Evolutionary conservation across 2,888 invertebrate genomes (phyloP).

Genomic region (Plutella xylostella): DNA sequence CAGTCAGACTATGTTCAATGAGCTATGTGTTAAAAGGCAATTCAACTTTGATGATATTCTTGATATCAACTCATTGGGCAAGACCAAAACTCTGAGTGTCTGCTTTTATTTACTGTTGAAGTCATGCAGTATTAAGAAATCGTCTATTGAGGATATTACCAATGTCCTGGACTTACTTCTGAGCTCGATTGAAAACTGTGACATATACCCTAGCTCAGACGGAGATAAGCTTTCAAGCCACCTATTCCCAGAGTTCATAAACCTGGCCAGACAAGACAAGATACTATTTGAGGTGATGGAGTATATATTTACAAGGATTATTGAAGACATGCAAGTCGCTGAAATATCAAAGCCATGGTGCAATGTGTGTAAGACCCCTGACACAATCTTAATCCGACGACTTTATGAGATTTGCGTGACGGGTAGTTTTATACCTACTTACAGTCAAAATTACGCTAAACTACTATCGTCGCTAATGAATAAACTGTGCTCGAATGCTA

Average conservation of each 20-base stretch:
- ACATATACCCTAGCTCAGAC: constrained; percentile 37
- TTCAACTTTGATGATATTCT: constrained; percentile 35
- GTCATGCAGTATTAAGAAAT: constrained; percentile 45
- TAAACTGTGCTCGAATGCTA: constrained; percentile 44
- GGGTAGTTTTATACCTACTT: constrained; percentile 50
- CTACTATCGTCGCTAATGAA: constrained; percentile 55
- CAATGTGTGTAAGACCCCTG: constrained; percentile 47
- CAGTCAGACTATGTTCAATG: constrained; percentile 37
- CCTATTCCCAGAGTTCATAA: constrained; percentile 40
- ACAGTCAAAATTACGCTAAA: constrained; percentile 41
- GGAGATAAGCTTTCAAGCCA: constrained; percentile 32
- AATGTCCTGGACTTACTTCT: constrained; percentile 50
- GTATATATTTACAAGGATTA: constrained; percentile 61
- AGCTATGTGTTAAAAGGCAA: constrained; percentile 34
- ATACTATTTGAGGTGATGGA: constrained; percentile 70
- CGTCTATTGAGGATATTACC: constrained; percentile 40
- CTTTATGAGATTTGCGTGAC: constrained; percentile 60
- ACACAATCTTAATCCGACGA: constrained; percentile 44
- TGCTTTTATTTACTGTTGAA: constrained; percentile 54
- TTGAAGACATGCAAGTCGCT: constrained; percentile 50
- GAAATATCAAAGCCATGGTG: constrained; percentile 48
- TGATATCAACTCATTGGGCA: constrained; percentile 26
- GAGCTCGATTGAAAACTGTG: constrained; percentile 44
- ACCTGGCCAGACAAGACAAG: constrained; percentile 42
- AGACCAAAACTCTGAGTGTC: constrained; percentile 28